phyloP scores from a whole-genome alignment of 2,888 invertebrate species.

The Drosophila pseudotakahashii region DNA sequence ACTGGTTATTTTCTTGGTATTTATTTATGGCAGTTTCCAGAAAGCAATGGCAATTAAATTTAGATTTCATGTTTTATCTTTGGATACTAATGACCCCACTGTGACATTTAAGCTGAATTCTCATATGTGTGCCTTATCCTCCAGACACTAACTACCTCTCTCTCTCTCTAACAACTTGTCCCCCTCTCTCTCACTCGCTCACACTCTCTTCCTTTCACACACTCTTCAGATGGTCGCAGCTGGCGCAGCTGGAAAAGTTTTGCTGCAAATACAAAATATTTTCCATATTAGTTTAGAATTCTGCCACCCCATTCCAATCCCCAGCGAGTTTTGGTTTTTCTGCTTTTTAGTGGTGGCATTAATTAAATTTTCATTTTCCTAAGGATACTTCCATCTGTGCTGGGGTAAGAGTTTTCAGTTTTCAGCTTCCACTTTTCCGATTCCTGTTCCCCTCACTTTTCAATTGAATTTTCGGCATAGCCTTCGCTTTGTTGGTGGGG shows the following conservation, averaged over 20 bases:
- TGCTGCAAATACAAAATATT: constrained; percentile 65
- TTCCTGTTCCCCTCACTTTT: constrained; percentile 26
- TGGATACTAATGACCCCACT: constrained; percentile 49
- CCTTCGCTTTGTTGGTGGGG: constrained; percentile 19
- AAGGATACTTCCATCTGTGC: constrained; percentile 32
- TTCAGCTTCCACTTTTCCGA: constrained; percentile 5
- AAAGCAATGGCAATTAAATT: not conserved
- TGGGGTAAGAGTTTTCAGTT: constrained; percentile 32
- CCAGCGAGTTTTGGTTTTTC: constrained; percentile 24
- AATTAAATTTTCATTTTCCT: constrained; percentile 67
- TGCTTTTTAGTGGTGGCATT: constrained; percentile 50
- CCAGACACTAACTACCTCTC: not conserved
- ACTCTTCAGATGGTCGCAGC: constrained; percentile 11
- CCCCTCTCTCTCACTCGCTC: not conserved
- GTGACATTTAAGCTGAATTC: constrained; percentile 45
- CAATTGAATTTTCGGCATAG: constrained; percentile 20
- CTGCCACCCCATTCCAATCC: constrained; percentile 21
- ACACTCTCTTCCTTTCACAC: not conserved
- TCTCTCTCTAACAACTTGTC: not conserved
- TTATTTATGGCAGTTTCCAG: too few relatives aligned
- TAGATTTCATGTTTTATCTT: not conserved
- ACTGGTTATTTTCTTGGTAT: too few relatives aligned
- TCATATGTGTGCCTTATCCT: constrained; percentile 10
- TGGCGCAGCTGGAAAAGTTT: constrained; percentile 51
- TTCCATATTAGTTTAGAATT: constrained; percentile 58